Base-by-base conservation (phyloP, 2,888 invertebrate genomes). In the Dioctria rufipes region DNA sequence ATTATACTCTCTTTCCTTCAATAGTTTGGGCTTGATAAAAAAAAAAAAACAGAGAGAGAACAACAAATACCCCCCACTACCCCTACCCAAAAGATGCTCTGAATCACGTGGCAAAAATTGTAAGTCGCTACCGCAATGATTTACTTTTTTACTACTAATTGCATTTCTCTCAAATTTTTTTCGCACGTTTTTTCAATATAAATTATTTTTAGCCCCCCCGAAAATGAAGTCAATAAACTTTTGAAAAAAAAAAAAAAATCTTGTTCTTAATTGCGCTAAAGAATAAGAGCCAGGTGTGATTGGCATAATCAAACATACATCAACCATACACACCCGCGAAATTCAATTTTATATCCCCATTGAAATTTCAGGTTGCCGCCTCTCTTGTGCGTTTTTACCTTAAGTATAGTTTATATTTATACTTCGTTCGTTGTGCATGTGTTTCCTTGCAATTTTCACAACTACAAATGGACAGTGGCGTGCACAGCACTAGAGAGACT, bases 151-250 rank as follows among this genome's bases (percentile, higher is more conserved):
- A 25, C 25, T 25, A 25, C 25, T 25, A 25, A 25, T 25, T 25
- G 25, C 25, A 25, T 25, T 25, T 25, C 25, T 25, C 25, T 25
- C 25, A 25, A 25, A 25, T 25, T 25, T 25, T 25, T 25, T 25
- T 25, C 25, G 25, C 25, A 25, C 25, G 2, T 25, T 25, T 25
- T 25, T 25, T 25, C 25, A 25, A 25, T 25, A 25, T 25, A 25
- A 25, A 25, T 25, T 54, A 58, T 58, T 65, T 65, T 67, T 58
- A 67, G 58, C 11, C 40, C 66, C 42, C 43, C 43, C 40, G 66
- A 61, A 49, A 73, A 9, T 54, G 58, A 66, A 42, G 79, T 66
- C 79, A 79, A 79, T 69, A 69, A 79, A 79, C 79, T 77, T 63
- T 61, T 54, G 49, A 77, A 63, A 77, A 77, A 25, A 25, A 25